Base-by-base conservation (phyloP, 2,888 invertebrate species). In the Acrocyrtus sp. region DNA sequence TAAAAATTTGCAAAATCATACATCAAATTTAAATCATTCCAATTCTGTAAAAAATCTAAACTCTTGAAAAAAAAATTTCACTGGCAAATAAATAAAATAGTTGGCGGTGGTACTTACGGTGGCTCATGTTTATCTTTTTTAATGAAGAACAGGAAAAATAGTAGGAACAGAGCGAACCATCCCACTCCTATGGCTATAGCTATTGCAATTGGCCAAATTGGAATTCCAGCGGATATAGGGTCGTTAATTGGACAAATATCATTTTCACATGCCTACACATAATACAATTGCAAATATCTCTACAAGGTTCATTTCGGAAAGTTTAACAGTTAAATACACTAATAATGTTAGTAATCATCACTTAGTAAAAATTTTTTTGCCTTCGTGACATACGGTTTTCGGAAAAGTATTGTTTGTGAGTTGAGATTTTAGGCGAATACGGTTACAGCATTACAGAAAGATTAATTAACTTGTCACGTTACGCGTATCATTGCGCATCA, bases 91-190 rank as follows among this genome's bases (percentile, higher is more conserved):
- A 15, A 45, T n/a, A 48, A 1, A 17, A 34, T 15, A 8, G 17
- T 43, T 45, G 15, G 24, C 22, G 1, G 1, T 26, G 19, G 8
- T 45, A 57, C 67, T 67, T 53, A 67, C 67, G 54, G 45, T 29
- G 57, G 45, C 5, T 43, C n/a, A 2, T 45, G 41, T 19, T 60
- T 45, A 12, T 48, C 27, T 12, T 69, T 66, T 54, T 63, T 48
- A 4, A 51, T 41, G 24, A 51, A 54, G 62, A 48, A 75, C 15
- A 62, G 47, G 61, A 61, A 75, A 17, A 66, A n/a, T 41, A 72
- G 57, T 50, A 80, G 63, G 57, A 79, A 79, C 10, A 79, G 56
- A 57, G 74, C 74, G 43, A 79, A 78, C 80, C 78, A 79, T 48
- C 67, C 58, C 29, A 80, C 53, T 24, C 76, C 80, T 39, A 68